Percentiles rank a stretch among this genome's conserved stretches.
Conservation (phyloP, 2,113 vertebrate species). For the Entelurus aequoreus region DNA sequence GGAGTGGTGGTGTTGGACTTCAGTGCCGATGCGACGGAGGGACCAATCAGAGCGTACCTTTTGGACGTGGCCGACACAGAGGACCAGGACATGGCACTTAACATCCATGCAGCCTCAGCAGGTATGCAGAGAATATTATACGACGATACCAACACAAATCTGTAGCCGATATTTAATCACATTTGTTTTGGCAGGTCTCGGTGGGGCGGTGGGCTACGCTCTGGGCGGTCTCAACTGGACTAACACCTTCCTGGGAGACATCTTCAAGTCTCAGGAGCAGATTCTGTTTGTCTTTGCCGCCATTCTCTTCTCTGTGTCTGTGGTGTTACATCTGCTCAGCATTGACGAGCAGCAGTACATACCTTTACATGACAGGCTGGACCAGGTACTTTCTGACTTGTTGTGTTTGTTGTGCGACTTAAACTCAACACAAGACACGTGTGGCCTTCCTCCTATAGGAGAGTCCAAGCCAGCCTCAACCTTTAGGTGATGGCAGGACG, state of each 20-base stretch:
- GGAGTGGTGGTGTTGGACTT: conserved; percentile 96
- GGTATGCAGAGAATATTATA: conserved; percentile 62
- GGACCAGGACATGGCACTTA: conserved; percentile 97
- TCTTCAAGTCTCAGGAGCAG: conserved; percentile 91
- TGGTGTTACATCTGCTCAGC: conserved; percentile 87
- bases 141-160: no score
- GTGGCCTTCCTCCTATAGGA: conserved; percentile 33
- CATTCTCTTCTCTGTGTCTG: conserved; percentile 84
- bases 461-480: conserved; percentile 41
- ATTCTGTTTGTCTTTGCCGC: conserved; percentile 93
- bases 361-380: conserved; percentile 78
- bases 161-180: background rate
- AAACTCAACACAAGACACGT: background rate
- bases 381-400: conserved; percentile 57
- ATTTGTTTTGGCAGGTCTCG: conserved; percentile 74
- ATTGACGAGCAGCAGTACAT: conserved; percentile 90
- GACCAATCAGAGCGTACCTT: conserved; percentile 92
- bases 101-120: conserved; percentile 93
- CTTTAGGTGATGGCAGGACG: conserved; percentile 47
- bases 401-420: background rate
- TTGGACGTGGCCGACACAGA: conserved; percentile 93
- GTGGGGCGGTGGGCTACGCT: conserved; percentile 92
- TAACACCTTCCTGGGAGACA: conserved; percentile 82
- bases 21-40: conserved; percentile 87
- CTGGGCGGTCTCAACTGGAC: conserved; percentile 95